Evolutionary conservation across 2,113 vertebrate genomes (phyloP).

Genomic region (Excalfactoria chinensis): DNA sequence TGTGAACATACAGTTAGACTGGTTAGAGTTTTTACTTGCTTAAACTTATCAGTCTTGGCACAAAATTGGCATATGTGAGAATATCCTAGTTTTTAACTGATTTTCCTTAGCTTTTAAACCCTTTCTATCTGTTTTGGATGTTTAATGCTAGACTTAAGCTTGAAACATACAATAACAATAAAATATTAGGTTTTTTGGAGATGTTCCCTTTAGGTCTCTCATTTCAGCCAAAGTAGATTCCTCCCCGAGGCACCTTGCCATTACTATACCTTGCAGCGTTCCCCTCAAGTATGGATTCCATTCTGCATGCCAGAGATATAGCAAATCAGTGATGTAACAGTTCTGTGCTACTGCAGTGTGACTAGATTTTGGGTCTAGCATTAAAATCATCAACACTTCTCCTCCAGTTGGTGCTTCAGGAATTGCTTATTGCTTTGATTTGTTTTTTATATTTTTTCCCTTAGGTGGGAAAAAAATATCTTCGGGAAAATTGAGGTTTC

Average conservation of each 20-base stretch:
- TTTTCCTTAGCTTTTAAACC: neutral
- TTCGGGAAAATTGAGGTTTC: neutral
- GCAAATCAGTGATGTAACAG: neutral
- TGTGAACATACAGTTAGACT: neutral
- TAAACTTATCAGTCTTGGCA: neutral
- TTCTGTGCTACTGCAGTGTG: neutral
- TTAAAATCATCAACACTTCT: neutral
- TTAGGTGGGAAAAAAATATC: neutral
- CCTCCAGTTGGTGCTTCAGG: neutral
- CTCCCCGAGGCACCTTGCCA: neutral
- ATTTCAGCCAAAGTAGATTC: neutral
- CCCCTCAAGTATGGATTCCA: neutral
- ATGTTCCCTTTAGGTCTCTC: neutral
- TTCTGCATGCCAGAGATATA: neutral
- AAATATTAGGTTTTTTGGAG: neutral
- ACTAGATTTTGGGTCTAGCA: neutral
- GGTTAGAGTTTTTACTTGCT: neutral
- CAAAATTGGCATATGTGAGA: neutral
- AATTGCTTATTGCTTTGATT: neutral
- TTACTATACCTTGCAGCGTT: neutral
- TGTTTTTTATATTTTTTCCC: neutral
- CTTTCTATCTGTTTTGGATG: neutral
- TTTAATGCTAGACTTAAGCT: neutral
- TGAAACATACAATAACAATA: no score
- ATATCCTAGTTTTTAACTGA: neutral